A percentile compares a stretch with the other conserved stretches of the same genome.
phyloP scores from a whole-genome alignment of 2,113 vertebrate genomes.

The Tympanuchus pallidicinctus region DNA sequence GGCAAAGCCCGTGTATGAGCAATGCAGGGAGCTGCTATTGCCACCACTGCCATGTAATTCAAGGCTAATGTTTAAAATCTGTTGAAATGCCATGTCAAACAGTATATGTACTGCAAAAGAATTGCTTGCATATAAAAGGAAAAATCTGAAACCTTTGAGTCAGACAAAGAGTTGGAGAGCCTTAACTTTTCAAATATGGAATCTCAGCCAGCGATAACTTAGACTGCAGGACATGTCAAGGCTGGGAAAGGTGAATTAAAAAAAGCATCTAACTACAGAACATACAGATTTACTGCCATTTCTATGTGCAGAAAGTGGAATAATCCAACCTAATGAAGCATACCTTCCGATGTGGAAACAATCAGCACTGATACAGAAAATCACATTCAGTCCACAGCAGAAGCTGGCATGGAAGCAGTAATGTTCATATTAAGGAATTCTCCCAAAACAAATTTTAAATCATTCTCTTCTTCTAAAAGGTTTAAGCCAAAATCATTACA shows the following conservation, averaged over 20 bases:
- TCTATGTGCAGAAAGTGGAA: slow-evolving; percentile 37
- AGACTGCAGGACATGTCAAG: slow-evolving; percentile 25
- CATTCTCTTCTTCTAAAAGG: slow-evolving; percentile 28
- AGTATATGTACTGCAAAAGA: neutral
- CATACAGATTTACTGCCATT: slow-evolving; percentile 41
- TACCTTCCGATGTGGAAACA: slow-evolving; percentile 40
- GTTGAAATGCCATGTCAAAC: neutral
- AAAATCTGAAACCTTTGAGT: neutral
- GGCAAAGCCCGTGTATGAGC: neutral
- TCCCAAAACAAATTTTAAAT: slow-evolving; percentile 59
- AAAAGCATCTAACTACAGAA: neutral
- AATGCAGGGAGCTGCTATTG: neutral
- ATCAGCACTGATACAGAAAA: slow-evolving; percentile 43
- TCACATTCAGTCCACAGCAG: slow-evolving; percentile 27
- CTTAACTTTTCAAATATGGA: slow-evolving; percentile 6
- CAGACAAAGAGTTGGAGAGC: neutral
- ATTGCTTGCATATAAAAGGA: neutral
- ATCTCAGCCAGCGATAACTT: neutral
- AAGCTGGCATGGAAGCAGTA: slow-evolving; percentile 36
- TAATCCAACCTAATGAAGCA: slow-evolving; percentile 64
- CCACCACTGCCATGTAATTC: neutral
- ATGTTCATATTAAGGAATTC: slow-evolving; percentile 54
- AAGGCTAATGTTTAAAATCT: neutral
- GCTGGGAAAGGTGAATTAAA: slow-evolving; percentile 35
- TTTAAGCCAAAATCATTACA: slow-evolving; percentile 38